These are phyloP conservation scores for Macheiramphus alcinus DNA, from an alignment of 2,113 vertebrate species.

Conservation along the genomic window DNA sequence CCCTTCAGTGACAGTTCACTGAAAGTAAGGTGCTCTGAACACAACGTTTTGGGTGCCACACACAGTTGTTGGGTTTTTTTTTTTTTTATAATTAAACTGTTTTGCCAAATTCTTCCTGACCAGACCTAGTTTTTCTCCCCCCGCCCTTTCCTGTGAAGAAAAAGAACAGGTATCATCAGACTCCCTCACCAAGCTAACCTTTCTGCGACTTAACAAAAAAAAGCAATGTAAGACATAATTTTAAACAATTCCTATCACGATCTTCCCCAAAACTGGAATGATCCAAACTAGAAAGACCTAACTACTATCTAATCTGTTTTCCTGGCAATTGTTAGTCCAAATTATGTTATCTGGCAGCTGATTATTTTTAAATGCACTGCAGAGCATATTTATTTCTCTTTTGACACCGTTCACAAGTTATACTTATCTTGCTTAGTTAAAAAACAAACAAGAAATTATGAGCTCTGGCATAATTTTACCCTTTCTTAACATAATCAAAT, in stretches of 20 bases:
- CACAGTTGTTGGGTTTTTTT: neutral
- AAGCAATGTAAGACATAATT: neutral
- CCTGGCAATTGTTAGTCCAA: neutral
- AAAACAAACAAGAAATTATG: neutral
- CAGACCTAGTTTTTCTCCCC: neutral
- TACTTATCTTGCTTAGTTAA: neutral
- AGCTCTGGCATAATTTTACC: neutral
- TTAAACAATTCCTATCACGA: neutral
- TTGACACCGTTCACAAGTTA: neutral
- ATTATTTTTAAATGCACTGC: neutral
- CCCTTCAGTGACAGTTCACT: neutral
- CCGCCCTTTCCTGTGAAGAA: neutral
- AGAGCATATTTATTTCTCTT: neutral
- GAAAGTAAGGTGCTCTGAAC: neutral
- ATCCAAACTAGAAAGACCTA: neutral
- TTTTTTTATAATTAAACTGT: neutral
- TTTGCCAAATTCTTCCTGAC: neutral
- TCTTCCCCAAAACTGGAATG: neutral
- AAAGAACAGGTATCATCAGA: neutral
- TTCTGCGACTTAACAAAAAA: neutral
- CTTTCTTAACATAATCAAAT: neutral
- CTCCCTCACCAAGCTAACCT: neutral
- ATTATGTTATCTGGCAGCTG: neutral
- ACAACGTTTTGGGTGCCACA: neutral
- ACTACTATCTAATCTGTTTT: neutral